A percentile compares a stretch with the other conserved stretches of the same genome.
These are phyloP conservation scores for Cryptocheilus praepositus DNA, from an alignment of 2,888 invertebrate genomes.

Conservation along the genomic window DNA sequence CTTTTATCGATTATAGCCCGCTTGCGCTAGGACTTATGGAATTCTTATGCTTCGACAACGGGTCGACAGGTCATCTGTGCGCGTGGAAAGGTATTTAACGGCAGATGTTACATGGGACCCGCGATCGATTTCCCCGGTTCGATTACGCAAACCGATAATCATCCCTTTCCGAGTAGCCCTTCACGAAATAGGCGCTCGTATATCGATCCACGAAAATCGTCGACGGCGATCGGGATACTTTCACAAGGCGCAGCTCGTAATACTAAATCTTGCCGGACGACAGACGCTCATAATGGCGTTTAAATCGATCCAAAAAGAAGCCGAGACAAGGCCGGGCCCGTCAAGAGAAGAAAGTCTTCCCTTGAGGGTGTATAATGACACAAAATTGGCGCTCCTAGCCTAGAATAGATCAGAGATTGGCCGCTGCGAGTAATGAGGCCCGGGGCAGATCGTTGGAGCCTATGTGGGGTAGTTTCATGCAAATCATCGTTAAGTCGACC, in stretches of 20 bases:
- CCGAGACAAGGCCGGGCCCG: conserved; percentile 47
- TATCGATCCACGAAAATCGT: conserved; percentile 43
- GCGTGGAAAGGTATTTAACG: neutral
- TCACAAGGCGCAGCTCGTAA: conserved; percentile 43
- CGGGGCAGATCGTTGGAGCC: conserved; percentile 52
- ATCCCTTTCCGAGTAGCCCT: conserved; percentile 30
- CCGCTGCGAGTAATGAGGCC: conserved; percentile 58
- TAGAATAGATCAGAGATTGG: conserved; percentile 48
- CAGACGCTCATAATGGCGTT: conserved; percentile 51
- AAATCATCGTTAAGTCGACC: conserved; percentile 48
- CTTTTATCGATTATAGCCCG: too few species aligned
- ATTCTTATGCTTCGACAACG: too few species aligned
- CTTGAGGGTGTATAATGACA: conserved; percentile 70
- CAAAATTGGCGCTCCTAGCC: conserved; percentile 67
- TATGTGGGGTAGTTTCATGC: conserved; percentile 63
- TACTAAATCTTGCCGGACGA: conserved; percentile 45
- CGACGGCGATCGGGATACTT: conserved; percentile 35
- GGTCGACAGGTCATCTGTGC: too few species aligned
- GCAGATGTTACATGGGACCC: conserved; percentile 41
- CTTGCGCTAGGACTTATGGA: conserved; percentile 13
- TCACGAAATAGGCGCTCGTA: conserved; percentile 44
- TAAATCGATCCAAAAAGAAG: conserved; percentile 64
- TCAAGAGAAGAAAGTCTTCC: conserved; percentile 37
- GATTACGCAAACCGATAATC: conserved; percentile 56
- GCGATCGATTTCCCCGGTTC: conserved; percentile 31